Percentiles rank a stretch among this genome's conserved stretches.
Evolutionary conservation across 2,888 invertebrate genomes (phyloP).

Genomic region (Harmothoe impar): DNA sequence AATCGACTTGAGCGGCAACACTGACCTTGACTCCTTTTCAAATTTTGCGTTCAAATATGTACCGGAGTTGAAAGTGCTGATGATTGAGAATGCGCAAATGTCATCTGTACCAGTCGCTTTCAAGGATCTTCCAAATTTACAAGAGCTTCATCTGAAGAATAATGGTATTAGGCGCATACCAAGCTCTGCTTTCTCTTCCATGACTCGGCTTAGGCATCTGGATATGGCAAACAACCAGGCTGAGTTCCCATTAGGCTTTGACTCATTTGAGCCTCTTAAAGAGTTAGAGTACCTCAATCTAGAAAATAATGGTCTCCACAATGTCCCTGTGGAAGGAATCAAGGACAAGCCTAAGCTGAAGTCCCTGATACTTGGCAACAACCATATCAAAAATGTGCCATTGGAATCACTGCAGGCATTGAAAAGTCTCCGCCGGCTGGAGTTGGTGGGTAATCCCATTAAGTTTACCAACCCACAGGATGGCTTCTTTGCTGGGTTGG

Average conservation of each 20-base stretch:
- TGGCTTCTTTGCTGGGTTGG: background rate
- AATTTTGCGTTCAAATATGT: conserved; percentile 44
- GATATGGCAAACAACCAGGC: conserved; percentile 41
- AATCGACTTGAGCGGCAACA: conserved; percentile 31
- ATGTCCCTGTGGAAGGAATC: conserved; percentile 24
- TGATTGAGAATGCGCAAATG: conserved; percentile 5
- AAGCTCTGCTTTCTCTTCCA: conserved; percentile 28
- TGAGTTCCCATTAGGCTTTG: conserved; percentile 14
- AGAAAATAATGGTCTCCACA: conserved; percentile 49
- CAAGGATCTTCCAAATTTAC: background rate
- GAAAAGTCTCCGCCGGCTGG: conserved; percentile 16
- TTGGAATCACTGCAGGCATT: conserved; percentile 4
- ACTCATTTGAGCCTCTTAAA: background rate
- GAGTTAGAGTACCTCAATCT: conserved; percentile 51
- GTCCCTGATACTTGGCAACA: background rate
- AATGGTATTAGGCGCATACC: background rate
- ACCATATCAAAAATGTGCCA: background rate
- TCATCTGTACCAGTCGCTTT: conserved; percentile 23
- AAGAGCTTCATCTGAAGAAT: conserved; percentile 27
- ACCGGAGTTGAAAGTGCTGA: background rate
- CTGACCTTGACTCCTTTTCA: background rate
- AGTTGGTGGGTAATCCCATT: conserved; percentile 26
- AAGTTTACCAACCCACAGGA: background rate
- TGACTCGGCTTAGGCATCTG: background rate
- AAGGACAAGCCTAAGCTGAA: background rate